Percentiles rank a stretch among this genome's conserved stretches.
Evolutionary conservation across 2,797 vertebrate species (phyloP).

Genomic region (Coregonus sp.): DNA sequence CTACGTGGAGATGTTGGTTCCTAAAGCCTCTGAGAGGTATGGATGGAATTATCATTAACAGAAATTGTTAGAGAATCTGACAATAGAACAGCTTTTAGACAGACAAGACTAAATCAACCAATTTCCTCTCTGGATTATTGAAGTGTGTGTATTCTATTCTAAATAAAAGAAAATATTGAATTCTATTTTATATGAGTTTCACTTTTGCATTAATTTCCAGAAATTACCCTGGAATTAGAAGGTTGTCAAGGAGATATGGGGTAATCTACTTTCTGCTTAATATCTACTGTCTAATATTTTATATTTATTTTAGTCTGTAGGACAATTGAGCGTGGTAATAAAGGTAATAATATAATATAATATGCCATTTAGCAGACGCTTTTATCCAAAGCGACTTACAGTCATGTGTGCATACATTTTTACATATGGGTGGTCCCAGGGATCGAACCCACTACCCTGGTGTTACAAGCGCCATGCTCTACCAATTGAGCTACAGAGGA

Average conservation of each 20-base stretch:
- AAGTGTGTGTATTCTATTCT: background rate
- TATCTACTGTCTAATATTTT: background rate
- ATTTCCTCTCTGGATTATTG: too few relatives aligned
- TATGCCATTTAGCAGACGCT: too few relatives aligned
- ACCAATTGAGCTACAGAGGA: too few relatives aligned
- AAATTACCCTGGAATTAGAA: slow-evolving; percentile 67
- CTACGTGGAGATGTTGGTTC: slow-evolving; percentile 84
- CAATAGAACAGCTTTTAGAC: background rate
- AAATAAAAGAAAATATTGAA: background rate
- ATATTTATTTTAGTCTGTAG: background rate
- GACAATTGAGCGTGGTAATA: background rate
- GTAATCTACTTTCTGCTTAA: slow-evolving; percentile 46
- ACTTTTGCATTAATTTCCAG: slow-evolving; percentile 62
- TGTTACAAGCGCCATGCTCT: too few relatives aligned
- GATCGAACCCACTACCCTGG: too few relatives aligned
- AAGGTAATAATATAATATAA: too few relatives aligned
- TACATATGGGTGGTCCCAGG: too few relatives aligned
- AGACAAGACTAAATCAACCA: background rate
- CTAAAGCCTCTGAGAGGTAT: slow-evolving; percentile 75
- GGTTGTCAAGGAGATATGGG: slow-evolving; percentile 64
- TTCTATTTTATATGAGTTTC: background rate
- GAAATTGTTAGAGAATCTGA: background rate
- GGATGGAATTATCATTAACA: slow-evolving; percentile 8
- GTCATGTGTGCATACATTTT: too few relatives aligned
- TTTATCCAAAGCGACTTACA: too few relatives aligned